Percentiles rank a stretch among this genome's conserved stretches.
Evolutionary conservation across 2,888 invertebrate genomes (phyloP).

Genomic region (Lathronympha strigana): DNA sequence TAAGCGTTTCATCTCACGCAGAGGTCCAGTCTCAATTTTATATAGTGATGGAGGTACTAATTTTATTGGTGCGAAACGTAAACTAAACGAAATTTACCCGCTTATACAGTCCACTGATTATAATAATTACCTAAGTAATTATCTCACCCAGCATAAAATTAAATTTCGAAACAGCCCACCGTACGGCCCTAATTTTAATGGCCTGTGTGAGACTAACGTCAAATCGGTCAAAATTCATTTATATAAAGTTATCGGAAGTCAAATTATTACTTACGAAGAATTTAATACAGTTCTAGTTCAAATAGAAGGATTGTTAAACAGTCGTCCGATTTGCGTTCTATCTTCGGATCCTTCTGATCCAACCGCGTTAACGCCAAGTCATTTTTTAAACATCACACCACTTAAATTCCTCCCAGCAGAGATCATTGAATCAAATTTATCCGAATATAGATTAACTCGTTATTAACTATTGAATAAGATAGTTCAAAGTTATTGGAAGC

Average conservation of each 20-base stretch:
- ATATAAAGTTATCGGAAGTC: constrained; percentile 34
- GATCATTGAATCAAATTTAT: not conserved
- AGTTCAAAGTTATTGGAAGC: constrained; percentile 13
- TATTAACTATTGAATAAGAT: constrained; percentile 7
- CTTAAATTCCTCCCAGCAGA: not conserved
- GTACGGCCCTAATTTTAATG: constrained; percentile 27
- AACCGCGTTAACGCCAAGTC: constrained; percentile 40
- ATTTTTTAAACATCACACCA: constrained; percentile 38
- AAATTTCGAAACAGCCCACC: constrained; percentile 35
- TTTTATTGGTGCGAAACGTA: constrained; percentile 25
- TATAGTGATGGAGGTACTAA: constrained; percentile 41
- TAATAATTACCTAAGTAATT: not conserved
- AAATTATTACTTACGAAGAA: constrained; percentile 27
- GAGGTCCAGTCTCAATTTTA: constrained; percentile 41
- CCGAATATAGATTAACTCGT: not conserved
- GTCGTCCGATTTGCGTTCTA: constrained; percentile 39
- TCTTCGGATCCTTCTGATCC: constrained; percentile 40
- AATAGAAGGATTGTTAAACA: constrained; percentile 40
- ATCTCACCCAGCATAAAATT: constrained; percentile 6
- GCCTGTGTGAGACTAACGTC: constrained; percentile 5
- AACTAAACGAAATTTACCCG: not conserved
- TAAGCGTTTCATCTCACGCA: constrained; percentile 43
- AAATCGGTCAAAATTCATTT: constrained; percentile 41
- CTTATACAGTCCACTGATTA: not conserved
- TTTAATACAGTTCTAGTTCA: constrained; percentile 33